phyloP scores from a whole-genome alignment of 2,888 invertebrate species.

The Molanna angustata region DNA sequence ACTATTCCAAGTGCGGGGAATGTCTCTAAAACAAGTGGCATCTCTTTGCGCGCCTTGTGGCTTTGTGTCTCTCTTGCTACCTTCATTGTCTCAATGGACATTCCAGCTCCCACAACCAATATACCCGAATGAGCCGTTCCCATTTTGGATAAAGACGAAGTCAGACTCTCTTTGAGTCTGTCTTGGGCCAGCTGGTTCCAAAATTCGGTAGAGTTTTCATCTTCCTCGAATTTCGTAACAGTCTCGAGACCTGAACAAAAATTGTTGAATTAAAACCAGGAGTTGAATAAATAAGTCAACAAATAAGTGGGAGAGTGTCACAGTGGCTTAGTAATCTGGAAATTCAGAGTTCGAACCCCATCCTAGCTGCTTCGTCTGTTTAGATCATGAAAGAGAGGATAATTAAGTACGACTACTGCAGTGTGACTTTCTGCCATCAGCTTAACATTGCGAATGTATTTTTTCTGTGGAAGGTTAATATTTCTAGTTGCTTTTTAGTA shows the following conservation, averaged over 20 bases:
- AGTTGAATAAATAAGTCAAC: no score
- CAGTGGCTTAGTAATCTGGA: no score
- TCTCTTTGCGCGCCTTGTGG: slow-evolving; percentile 64
- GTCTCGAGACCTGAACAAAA: slow-evolving; percentile 15
- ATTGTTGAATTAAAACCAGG: no score
- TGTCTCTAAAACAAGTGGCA: slow-evolving; percentile 61
- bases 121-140: slow-evolving; percentile 47
- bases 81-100: slow-evolving; percentile 72
- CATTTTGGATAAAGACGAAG: neutral
- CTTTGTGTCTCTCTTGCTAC: slow-evolving; percentile 69
- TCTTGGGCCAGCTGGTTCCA: slow-evolving; percentile 15
- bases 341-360: no score
- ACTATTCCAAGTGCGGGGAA: slow-evolving; percentile 67
- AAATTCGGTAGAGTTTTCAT: slow-evolving; percentile 7
- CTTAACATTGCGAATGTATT: no score
- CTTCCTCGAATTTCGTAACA: neutral
- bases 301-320: no score
- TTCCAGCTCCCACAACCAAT: slow-evolving; percentile 74
- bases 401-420: no score
- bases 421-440: no score
- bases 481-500: no score
- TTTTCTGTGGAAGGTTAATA: no score
- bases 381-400: no score
- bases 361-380: no score
- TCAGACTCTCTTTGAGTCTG: slow-evolving; percentile 4